phyloP scores from a whole-genome alignment of 2,797 vertebrate species.

The Sebastes umbrosus region DNA sequence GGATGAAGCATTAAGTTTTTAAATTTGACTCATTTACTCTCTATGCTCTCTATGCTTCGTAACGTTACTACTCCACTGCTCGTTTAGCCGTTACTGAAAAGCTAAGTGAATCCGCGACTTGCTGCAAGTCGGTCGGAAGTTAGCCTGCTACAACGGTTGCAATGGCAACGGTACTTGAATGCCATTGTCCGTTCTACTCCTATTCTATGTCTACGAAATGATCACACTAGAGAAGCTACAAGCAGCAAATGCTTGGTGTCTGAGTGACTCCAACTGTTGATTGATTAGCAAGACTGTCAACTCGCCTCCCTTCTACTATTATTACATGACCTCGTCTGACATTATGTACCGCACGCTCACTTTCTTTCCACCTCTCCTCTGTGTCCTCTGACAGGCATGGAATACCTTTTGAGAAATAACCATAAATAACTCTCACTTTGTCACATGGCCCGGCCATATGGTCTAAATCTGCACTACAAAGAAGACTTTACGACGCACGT shows the following conservation, averaged over 20 bases:
- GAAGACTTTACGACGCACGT: background rate
- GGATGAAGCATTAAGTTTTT: too few species aligned
- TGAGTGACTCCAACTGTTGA: background rate
- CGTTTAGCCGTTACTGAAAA: too few species aligned
- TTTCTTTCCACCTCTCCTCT: slow-evolving; percentile 42
- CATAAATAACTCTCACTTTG: slow-evolving; percentile 61
- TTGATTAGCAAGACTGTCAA: slow-evolving; percentile 1
- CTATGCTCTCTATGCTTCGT: too few species aligned
- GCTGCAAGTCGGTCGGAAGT: too few species aligned
- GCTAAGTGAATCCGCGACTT: too few species aligned
- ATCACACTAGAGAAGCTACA: background rate
- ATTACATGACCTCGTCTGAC: slow-evolving; percentile 38
- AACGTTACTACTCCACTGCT: too few species aligned
- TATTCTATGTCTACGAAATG: background rate
- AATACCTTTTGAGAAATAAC: slow-evolving; percentile 62
- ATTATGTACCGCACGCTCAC: slow-evolving; percentile 16
- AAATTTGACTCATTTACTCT: too few species aligned
- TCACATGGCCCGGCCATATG: slow-evolving; percentile 65
- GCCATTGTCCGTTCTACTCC: background rate
- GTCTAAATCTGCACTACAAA: slow-evolving; percentile 67
- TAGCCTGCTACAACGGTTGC: background rate
- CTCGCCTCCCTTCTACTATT: background rate
- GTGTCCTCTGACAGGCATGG: slow-evolving; percentile 45
- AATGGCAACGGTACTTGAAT: background rate
- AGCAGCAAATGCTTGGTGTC: background rate